Evolutionary conservation across 2,113 vertebrate species (phyloP).

Genomic region (Sapayoa aenigma): DNA sequence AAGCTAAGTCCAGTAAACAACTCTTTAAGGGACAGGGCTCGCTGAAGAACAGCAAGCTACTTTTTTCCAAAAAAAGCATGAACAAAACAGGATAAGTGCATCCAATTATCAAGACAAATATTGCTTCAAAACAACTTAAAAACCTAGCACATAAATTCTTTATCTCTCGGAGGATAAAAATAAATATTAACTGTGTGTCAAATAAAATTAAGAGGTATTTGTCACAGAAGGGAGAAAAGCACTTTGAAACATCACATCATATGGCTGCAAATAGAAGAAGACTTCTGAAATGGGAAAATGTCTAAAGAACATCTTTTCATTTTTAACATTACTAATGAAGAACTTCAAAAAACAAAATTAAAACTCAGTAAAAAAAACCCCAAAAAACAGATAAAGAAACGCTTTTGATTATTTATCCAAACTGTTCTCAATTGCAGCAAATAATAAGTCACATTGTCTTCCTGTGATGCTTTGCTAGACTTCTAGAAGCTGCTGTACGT

Average conservation of each 20-base stretch:
- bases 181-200: conserved; percentile 69
- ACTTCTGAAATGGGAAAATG: not conserved
- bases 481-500: not conserved
- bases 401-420: not conserved
- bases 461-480: not conserved
- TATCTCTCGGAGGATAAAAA: conserved; percentile 56
- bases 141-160: conserved; percentile 52
- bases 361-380: not conserved
- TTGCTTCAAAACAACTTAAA: conserved; percentile 58
- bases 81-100: conserved; percentile 34
- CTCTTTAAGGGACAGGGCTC: not conserved
- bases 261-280: not conserved
- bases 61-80: not conserved
- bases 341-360: conserved; percentile 9
- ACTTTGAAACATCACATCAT: not conserved
- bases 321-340: not conserved
- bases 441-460: not conserved
- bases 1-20: not conserved
- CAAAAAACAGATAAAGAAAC: too few species aligned
- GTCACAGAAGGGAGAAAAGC: conserved; percentile 32
- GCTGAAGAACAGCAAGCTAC: not conserved
- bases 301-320: conserved; percentile 27
- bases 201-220: conserved; percentile 67
- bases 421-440: not conserved
- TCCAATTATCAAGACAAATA: conserved; percentile 66